Percentiles rank a stretch among this genome's conserved stretches.
Conservation (phyloP, 92 coral and sea anemone species). For the Palythoa caribaeorum region DNA sequence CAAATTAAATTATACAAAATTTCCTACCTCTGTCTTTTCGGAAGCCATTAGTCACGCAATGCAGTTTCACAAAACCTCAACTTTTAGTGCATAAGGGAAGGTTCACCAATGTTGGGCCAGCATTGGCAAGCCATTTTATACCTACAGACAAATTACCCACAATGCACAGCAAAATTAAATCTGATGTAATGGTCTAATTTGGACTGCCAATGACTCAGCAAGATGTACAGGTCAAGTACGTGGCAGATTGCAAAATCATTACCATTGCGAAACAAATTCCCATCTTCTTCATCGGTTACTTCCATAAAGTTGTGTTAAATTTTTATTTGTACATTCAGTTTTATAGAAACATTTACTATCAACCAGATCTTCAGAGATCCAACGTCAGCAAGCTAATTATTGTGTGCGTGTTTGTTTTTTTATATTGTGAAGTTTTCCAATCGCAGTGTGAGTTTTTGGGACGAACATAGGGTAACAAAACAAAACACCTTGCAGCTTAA, state of each 20-base stretch:
- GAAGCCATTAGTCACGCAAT: conserved; percentile 11
- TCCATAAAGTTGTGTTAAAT: no score
- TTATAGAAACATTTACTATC: no score
- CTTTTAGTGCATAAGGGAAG: neutral
- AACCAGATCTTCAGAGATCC: no score
- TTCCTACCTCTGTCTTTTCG: neutral
- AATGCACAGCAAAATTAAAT: conserved; percentile 7
- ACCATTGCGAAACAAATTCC: neutral
- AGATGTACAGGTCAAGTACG: neutral
- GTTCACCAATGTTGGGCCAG: conserved; percentile 37
- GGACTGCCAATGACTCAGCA: neutral
- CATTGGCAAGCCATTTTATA: neutral
- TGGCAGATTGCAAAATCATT: neutral
- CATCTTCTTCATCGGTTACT: no score
- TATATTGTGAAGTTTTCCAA: no score
- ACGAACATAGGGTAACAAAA: no score
- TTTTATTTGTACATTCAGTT: no score
- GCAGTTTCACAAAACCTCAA: neutral
- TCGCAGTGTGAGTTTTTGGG: no score
- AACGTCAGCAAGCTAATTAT: no score
- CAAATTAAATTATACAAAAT: neutral
- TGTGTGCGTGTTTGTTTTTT: no score
- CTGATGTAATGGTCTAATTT: conserved; percentile 37
- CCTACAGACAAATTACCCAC: neutral
- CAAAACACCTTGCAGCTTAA: no score